A percentile compares a stretch with the other conserved stretches of the same genome.
These are phyloP conservation scores for Calcarius lapponicus DNA, from an alignment of 2,797 vertebrate species.

Conservation along the genomic window DNA sequence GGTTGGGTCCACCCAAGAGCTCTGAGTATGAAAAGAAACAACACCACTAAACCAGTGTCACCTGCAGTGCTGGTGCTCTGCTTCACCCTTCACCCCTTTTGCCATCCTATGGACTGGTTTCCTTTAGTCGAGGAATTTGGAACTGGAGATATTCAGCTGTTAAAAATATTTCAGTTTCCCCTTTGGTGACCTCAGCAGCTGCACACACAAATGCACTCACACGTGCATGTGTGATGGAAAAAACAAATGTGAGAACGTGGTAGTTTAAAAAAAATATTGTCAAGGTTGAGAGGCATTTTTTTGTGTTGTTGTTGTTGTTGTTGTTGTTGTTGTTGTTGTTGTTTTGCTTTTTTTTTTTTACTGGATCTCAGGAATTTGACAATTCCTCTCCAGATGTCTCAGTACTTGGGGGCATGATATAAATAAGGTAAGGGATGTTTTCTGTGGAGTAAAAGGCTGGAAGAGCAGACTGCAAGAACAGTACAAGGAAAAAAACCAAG, in stretches of 20 bases:
- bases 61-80: neutral
- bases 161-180: neutral
- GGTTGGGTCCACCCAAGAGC: neutral
- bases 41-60: neutral
- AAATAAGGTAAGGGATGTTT: neutral
- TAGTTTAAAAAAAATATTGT: neutral
- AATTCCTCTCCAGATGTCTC: neutral
- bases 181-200: constrained; percentile 20
- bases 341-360: neutral
- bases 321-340: too few relatives aligned
- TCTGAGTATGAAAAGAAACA: neutral
- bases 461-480: neutral
- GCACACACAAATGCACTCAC: constrained; percentile 1
- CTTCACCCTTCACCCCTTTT: neutral
- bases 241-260: neutral
- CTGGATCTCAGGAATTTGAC: neutral
- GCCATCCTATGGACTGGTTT: neutral
- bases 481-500: neutral
- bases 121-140: neutral
- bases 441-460: neutral
- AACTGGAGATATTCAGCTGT: neutral
- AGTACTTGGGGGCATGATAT: neutral
- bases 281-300: neutral
- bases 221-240: neutral
- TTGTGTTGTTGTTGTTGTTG: too few relatives aligned